Percentiles rank a stretch among this genome's conserved stretches.
Conservation (phyloP, 2,797 vertebrate species). For the Eulemur mongoz region DNA sequence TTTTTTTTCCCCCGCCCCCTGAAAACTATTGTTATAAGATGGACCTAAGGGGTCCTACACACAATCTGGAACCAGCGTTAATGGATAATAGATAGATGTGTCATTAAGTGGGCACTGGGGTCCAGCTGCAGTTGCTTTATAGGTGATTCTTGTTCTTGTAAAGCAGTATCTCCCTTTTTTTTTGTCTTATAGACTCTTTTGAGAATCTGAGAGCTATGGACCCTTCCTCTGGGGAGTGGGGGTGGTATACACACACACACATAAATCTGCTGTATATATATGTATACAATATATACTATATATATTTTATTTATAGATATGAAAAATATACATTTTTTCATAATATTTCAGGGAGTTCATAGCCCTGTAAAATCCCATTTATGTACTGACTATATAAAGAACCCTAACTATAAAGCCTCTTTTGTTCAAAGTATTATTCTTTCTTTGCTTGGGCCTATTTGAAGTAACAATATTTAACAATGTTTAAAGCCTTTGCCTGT, state of each 20-base stretch:
- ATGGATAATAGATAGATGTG: background rate
- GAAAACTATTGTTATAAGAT: background rate
- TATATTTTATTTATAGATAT: background rate
- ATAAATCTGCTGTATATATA: background rate
- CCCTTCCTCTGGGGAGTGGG: background rate
- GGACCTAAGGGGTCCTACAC: background rate
- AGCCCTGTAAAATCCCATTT: background rate
- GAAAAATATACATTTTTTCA: background rate
- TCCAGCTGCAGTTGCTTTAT: background rate
- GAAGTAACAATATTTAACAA: background rate
- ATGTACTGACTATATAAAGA: background rate
- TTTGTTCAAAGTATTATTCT: background rate
- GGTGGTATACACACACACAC: background rate
- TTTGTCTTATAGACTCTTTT: background rate
- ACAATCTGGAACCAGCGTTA: background rate
- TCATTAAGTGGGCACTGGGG: background rate
- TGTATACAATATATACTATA: no score
- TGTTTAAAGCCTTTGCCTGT: background rate
- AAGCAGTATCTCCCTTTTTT: background rate
- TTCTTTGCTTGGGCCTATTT: background rate
- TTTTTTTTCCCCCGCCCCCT: no score
- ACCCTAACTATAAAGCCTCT: background rate
- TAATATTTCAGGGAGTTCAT: background rate
- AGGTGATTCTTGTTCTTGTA: background rate
- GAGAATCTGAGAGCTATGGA: background rate